Conservation (phyloP, 2,797 vertebrate genomes). For the Phalloptychus januarius region DNA sequence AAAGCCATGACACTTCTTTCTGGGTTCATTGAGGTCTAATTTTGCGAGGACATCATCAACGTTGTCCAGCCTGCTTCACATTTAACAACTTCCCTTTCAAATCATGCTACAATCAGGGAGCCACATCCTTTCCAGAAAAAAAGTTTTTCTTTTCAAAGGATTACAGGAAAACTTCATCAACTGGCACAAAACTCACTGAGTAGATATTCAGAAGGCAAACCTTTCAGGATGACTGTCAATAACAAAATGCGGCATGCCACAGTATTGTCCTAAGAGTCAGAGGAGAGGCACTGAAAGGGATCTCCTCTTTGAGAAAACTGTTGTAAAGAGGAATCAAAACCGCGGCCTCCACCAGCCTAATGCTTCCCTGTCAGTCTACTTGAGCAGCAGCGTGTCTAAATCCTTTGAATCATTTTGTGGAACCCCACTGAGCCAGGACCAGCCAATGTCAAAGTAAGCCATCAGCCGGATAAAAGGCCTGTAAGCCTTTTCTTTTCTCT, state of each 20-base stretch:
- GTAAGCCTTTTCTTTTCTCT: conserved; percentile 63
- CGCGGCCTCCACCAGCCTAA: conserved; percentile 26
- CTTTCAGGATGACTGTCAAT: neutral
- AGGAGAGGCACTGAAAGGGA: neutral
- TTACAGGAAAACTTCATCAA: too few relatives aligned
- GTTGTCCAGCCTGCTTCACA: neutral
- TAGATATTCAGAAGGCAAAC: conserved; percentile 3
- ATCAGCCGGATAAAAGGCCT: conserved; percentile 63
- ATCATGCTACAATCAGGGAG: neutral
- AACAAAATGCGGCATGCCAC: neutral
- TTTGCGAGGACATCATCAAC: neutral
- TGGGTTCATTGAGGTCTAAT: neutral
- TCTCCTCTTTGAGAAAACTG: conserved; percentile 4
- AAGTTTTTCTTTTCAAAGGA: too few relatives aligned
- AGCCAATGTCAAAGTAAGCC: conserved; percentile 71
- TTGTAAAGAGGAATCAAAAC: conserved; percentile 15
- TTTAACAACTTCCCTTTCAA: neutral
- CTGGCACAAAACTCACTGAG: neutral
- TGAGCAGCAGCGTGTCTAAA: conserved; percentile 50
- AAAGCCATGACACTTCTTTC: neutral
- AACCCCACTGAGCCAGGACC: conserved; percentile 56
- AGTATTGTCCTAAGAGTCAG: neutral
- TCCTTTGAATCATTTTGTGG: conserved; percentile 16
- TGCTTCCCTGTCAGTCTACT: conserved; percentile 48
- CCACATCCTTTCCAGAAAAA: neutral